Conservation (phyloP, 2,888 invertebrate genomes). For the Parapristionchus giblindavisi region DNA sequence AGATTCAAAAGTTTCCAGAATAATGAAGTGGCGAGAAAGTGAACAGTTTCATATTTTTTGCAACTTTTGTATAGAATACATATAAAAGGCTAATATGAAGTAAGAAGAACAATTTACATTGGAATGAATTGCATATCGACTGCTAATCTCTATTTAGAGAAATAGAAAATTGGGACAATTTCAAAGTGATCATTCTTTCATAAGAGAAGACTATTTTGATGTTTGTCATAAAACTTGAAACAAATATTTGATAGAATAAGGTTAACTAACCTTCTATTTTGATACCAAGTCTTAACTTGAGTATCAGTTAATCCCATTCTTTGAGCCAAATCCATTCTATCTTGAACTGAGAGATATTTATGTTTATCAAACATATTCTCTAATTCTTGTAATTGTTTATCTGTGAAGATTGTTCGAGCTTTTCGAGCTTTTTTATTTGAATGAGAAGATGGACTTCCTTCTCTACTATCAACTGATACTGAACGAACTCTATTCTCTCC, state of each 20-base stretch:
- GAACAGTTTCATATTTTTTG: no score
- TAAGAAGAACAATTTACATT: no score
- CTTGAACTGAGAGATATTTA: slow-evolving; percentile 74
- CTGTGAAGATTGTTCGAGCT: slow-evolving; percentile 84
- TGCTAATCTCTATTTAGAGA: no score
- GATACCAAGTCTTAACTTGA: slow-evolving; percentile 99
- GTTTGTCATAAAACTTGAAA: background rate
- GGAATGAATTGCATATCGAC: no score
- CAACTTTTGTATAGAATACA: no score
- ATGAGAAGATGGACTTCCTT: slow-evolving; percentile 16
- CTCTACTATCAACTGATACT: slow-evolving; percentile 21
- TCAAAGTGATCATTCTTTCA: no score
- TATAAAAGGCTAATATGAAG: no score
- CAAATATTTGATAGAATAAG: background rate
- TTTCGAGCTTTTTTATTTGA: slow-evolving; percentile 67
- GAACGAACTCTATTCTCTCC: slow-evolving; percentile 29
- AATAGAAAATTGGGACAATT: no score
- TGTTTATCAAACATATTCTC: slow-evolving; percentile 66
- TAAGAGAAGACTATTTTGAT: no score
- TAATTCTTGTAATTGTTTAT: slow-evolving; percentile 76
- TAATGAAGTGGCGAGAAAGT: no score
- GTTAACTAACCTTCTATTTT: slow-evolving; percentile 85
- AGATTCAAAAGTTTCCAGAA: no score
- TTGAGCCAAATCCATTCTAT: slow-evolving; percentile 95
- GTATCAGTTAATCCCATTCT: slow-evolving; percentile 90